Evolutionary conservation across 2,113 vertebrate species (phyloP).

Genomic region (Neofelis nebulosa): DNA sequence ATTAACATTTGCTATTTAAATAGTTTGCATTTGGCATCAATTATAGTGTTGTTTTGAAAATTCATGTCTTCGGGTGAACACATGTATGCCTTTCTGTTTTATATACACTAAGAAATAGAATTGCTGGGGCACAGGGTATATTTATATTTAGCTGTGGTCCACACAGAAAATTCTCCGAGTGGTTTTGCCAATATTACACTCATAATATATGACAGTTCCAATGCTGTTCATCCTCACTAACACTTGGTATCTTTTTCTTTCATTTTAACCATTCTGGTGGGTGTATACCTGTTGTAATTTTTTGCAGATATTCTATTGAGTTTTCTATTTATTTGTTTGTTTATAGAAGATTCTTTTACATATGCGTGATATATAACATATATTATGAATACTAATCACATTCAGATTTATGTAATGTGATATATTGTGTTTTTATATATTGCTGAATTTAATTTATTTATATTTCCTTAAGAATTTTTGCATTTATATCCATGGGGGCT

Average conservation of each 20-base stretch:
- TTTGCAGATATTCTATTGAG: not conserved
- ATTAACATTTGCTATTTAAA: not conserved
- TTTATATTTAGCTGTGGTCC: not conserved
- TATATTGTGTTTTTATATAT: not conserved
- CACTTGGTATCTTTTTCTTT: not conserved
- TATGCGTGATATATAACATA: not conserved
- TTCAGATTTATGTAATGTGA: not conserved
- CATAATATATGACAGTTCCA: not conserved
- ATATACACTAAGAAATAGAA: not conserved
- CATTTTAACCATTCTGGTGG: not conserved
- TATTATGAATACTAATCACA: not conserved
- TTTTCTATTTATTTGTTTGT: not conserved
- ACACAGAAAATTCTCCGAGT: not conserved
- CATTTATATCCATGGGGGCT: not conserved
- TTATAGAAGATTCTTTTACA: not conserved
- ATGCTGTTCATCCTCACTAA: not conserved
- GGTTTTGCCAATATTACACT: not conserved
- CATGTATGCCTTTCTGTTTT: not conserved
- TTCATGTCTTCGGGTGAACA: not conserved
- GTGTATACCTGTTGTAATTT: not conserved
- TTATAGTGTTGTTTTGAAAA: not conserved
- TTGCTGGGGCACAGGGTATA: not conserved
- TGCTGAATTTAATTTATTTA: not conserved
- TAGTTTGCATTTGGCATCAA: not conserved
- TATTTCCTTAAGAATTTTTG: not conserved